These are phyloP conservation scores for Homalodisca vitripennis DNA, from an alignment of 1,140 invertebrate species.

Conservation along the genomic window DNA sequence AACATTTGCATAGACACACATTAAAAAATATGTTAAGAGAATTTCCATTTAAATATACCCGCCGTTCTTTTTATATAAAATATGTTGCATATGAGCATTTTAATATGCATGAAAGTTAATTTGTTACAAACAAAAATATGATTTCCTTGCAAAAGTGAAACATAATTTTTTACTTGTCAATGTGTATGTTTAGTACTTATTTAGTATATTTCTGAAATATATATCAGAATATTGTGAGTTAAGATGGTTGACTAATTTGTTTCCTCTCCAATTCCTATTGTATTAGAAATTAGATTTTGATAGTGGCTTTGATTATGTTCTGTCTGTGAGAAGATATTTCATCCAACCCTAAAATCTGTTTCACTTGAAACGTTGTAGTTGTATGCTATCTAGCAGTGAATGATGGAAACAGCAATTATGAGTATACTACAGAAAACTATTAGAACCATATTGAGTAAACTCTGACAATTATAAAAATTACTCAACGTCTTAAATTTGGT, in stretches of 20 bases:
- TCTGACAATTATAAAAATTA: too few species aligned
- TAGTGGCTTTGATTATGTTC: too few species aligned
- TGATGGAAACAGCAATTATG: too few species aligned
- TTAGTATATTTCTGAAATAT: constrained; percentile 24
- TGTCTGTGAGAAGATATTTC: too few species aligned
- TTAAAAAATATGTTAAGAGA: not conserved
- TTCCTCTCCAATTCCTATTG: too few species aligned
- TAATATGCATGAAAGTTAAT: not conserved
- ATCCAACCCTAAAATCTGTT: too few species aligned
- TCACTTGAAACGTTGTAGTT: too few species aligned
- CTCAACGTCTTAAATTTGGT: too few species aligned
- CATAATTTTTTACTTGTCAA: constrained; percentile 12
- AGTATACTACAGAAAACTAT: too few species aligned
- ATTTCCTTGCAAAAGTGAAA: not conserved
- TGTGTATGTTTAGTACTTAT: constrained; percentile 22
- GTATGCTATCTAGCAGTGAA: too few species aligned
- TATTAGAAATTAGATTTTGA: too few species aligned
- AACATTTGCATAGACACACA: not conserved
- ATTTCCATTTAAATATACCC: not conserved
- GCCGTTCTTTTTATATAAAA: not conserved
- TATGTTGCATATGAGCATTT: not conserved
- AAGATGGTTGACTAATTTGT: not conserved
- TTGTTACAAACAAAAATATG: not conserved
- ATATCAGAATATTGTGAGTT: constrained; percentile 15
- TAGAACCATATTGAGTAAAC: too few species aligned